Conservation (phyloP, 2,888 invertebrate species). For the Bombyx huttoni region DNA sequence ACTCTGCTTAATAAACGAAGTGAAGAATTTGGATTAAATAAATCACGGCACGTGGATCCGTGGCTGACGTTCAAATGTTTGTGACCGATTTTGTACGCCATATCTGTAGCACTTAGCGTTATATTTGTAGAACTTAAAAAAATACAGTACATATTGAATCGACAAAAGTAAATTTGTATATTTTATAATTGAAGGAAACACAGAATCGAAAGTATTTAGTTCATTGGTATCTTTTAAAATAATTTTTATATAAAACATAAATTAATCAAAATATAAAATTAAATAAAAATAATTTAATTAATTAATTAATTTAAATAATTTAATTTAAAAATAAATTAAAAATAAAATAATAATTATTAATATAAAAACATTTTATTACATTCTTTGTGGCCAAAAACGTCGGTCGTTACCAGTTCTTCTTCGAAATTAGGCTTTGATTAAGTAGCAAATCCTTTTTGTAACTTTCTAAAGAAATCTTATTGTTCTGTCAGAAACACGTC, state of each 20-base stretch:
- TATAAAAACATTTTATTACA: conserved; percentile 53
- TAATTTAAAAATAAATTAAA: too few species aligned
- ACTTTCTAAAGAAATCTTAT: conserved; percentile 45
- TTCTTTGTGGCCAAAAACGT: conserved; percentile 63
- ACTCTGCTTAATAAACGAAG: conserved; percentile 52
- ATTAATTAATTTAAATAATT: too few species aligned
- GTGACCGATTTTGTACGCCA: conserved; percentile 6
- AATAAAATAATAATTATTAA: too few species aligned
- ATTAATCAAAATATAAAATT: conserved; percentile 18
- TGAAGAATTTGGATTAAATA: conserved; percentile 45
- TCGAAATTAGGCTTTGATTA: conserved; percentile 58
- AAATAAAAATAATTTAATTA: too few species aligned
- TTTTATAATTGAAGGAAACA: too few species aligned
- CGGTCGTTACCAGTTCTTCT: conserved; percentile 60
- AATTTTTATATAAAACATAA: too few species aligned
- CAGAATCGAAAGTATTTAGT: too few species aligned
- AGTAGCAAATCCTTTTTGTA: conserved; percentile 50
- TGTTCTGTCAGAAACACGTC: conserved; percentile 48
- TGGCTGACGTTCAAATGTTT: conserved; percentile 25
- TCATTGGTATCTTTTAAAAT: too few species aligned
- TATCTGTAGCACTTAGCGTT: not conserved
- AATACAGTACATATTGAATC: too few species aligned
- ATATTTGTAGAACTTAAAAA: too few species aligned
- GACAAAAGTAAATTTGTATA: too few species aligned
- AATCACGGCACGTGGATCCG: conserved; percentile 35